Conservation (phyloP, 2,113 vertebrate genomes). For the Phaetusa simplex region DNA sequence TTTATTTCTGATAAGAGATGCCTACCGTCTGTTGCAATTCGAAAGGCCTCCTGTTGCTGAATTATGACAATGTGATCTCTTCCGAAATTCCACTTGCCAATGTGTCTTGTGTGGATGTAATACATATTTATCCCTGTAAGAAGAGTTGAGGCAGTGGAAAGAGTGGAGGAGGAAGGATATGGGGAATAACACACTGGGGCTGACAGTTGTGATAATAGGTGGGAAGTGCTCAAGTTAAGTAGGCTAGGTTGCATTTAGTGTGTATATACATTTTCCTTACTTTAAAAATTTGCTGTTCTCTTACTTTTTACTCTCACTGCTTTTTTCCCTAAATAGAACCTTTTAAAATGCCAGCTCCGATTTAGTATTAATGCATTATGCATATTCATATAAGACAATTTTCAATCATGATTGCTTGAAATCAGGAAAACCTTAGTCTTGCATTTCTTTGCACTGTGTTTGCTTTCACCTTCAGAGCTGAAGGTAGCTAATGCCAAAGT, state of each 20-base stretch:
- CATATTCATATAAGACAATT: background rate
- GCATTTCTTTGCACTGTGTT: background rate
- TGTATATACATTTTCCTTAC: background rate
- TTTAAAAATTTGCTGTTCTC: background rate
- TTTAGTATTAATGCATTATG: background rate
- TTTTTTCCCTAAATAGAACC: background rate
- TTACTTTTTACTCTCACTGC: background rate
- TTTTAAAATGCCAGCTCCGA: background rate
- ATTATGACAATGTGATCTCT: background rate
- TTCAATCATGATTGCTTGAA: background rate
- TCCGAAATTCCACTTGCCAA: background rate
- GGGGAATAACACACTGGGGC: background rate
- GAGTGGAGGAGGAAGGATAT: background rate
- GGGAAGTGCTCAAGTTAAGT: background rate
- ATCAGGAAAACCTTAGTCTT: background rate
- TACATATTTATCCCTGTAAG: background rate
- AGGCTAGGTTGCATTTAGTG: background rate
- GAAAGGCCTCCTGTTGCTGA: background rate
- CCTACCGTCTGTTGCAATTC: background rate
- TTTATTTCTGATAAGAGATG: background rate
- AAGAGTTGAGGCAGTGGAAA: background rate
- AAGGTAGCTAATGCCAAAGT: background rate
- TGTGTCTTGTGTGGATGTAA: background rate
- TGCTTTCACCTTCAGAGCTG: background rate
- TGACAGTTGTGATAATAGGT: background rate